Evolutionary conservation across 1,140 invertebrate species (phyloP).

Genomic region (Lordiphosa collinella): DNA sequence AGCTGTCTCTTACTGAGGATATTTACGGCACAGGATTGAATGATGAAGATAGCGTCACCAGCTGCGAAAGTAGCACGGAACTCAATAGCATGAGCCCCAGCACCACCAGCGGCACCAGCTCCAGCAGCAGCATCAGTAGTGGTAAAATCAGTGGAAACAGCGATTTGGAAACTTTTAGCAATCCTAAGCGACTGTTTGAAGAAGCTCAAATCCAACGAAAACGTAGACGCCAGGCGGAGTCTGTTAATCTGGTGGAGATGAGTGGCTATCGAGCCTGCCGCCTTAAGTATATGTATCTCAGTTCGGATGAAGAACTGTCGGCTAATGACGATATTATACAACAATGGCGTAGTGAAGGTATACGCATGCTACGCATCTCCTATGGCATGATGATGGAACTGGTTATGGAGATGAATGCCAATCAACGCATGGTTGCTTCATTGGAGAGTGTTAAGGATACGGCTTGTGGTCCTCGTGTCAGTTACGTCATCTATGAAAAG

Average conservation of each 20-base stretch:
- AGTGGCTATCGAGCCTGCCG: slow-evolving; percentile 24
- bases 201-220: no score
- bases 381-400: no score
- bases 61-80: no score
- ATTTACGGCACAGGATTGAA: no score
- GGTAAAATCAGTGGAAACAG: no score
- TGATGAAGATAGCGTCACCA: no score
- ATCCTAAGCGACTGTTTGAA: no score
- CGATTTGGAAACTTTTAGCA: no score
- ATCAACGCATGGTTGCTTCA: slow-evolving; percentile 21
- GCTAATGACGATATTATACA: slow-evolving; percentile 11
- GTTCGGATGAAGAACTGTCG: slow-evolving; percentile 20
- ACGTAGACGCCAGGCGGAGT: no score
- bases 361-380: slow-evolving; percentile 24
- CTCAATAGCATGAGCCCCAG: no score
- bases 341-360: not conserved
- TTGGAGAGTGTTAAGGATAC: slow-evolving; percentile 23
- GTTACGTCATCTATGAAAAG: no score
- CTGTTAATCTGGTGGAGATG: slow-evolving; percentile 13
- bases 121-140: slow-evolving; percentile 6
- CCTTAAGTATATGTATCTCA: slow-evolving; percentile 19
- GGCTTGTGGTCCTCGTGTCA: slow-evolving; percentile 1
- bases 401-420: slow-evolving; percentile 34
- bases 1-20: no score
- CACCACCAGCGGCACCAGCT: not conserved